Conservation (phyloP, 2,888 invertebrate genomes). For the Spicauda simplicius region DNA sequence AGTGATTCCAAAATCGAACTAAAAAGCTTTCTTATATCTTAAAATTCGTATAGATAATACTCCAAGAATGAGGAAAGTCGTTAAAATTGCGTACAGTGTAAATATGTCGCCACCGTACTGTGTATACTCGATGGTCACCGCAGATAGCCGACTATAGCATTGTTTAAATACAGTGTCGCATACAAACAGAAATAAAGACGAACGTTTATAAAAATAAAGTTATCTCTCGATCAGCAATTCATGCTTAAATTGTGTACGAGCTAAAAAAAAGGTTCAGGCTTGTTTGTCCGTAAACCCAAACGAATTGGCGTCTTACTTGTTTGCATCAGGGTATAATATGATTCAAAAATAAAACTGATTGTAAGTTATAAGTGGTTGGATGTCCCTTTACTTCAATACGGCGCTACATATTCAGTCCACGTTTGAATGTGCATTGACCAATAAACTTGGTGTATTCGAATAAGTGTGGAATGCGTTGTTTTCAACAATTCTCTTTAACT, state of each 20-base stretch:
- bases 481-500: conserved; percentile 40
- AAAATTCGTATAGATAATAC: no score
- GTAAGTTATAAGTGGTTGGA: background rate
- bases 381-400: conserved; percentile 11
- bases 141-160: conserved; percentile 4
- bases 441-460: conserved; percentile 41
- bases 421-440: conserved; percentile 45
- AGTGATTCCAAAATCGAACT: no score
- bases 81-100: background rate
- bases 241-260: conserved; percentile 34
- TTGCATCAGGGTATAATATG: background rate
- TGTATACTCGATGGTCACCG: conserved; percentile 10
- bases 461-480: conserved; percentile 45
- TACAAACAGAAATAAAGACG: conserved; percentile 22
- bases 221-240: conserved; percentile 39
- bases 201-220: conserved; percentile 34
- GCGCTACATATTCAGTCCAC: conserved; percentile 42
- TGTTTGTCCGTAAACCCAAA: background rate
- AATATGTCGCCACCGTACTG: background rate
- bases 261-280: background rate
- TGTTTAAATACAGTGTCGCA: conserved; percentile 11
- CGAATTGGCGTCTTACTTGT: conserved; percentile 6
- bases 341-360: background rate
- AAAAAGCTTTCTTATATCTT: no score
- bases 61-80: no score